Percentiles rank a stretch among this genome's conserved stretches.
Evolutionary conservation across 2,113 vertebrate species (phyloP).

Genomic region (Clarias macrocephalus): DNA sequence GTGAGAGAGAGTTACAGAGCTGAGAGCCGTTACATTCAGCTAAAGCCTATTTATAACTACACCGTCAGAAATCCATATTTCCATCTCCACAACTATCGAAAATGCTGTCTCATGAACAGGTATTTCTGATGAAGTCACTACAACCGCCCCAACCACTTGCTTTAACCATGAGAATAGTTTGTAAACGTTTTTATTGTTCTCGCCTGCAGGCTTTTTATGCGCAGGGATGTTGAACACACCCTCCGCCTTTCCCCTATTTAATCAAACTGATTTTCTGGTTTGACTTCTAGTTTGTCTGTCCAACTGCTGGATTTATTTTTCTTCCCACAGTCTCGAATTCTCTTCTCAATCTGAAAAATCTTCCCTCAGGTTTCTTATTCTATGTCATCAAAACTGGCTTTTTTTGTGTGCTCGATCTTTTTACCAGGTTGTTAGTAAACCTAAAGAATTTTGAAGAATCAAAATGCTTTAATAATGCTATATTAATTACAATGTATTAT

Average conservation of each 20-base stretch:
- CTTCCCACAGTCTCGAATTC: background rate
- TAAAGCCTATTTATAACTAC: background rate
- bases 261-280: conserved; percentile 23
- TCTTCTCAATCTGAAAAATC: background rate
- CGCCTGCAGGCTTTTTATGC: conserved; percentile 23
- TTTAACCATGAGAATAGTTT: conserved; percentile 18
- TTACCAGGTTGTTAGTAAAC: background rate
- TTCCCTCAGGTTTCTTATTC: background rate
- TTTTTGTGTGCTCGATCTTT: background rate
- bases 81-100: background rate
- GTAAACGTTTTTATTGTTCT: conserved; percentile 36
- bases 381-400: background rate
- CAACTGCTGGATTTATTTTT: background rate
- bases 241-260: background rate
- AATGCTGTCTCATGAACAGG: background rate
- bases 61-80: background rate
- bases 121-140: conserved; percentile 9
- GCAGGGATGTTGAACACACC: conserved; percentile 21
- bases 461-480: background rate
- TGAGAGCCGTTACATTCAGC: background rate
- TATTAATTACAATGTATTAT: background rate
- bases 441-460: background rate
- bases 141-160: background rate
- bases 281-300: background rate
- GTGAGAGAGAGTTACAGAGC: background rate